Evolutionary conservation across 2,888 invertebrate genomes (phyloP), one percentile per base, ranked within the genome.

Genomic region (Pyrrhosoma nymphula): DNA sequence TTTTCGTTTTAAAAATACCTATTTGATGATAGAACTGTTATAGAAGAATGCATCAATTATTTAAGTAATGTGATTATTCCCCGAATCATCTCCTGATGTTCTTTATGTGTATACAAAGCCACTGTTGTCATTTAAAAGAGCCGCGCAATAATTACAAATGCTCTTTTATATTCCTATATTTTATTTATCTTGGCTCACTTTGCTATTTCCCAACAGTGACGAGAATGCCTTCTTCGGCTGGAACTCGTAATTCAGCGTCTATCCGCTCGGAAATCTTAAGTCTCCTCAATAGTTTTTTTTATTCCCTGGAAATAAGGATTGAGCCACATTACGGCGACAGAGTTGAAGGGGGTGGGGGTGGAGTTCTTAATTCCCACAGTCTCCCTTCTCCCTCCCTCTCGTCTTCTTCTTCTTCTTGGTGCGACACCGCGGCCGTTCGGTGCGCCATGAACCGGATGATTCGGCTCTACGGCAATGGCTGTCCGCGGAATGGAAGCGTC

Each of bases 401-500:
- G 47, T 63, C 26, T n/a, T 56, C 39, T n/a, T 90, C 56, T 23
- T 16, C 56, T 30, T 60, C 6, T 60, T 60, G 10, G 20, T 91
- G 63, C 93, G 30, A 23, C 93, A 39, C 63, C 35, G 56, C 35
- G 60, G 63, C 23, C 63, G 39, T 91, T 89, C 89, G 89, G n/a
- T 47, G 89, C 10, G 63, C 63, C 63, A 26, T 69, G 63, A 39
- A 93, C 69, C 47, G 93, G 69, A 93, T 89, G 56, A 89, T 89
- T 89, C 89, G 89, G 89, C 56, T 47, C 89, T 55, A 89, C 55
- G 89, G 89, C n/a, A 89, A 89, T 89, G 89, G 89, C 47, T 89
- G 69, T 93, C 93, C 93, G 69, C n/a, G 93, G 89, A 89, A 89
- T 89, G 69, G n/a, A 69, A 69, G 47, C 69, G 82, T 16, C 93